These are phyloP conservation scores for Mellilla xanthometata DNA, from an alignment of 2,888 invertebrate genomes.

Conservation along the genomic window DNA sequence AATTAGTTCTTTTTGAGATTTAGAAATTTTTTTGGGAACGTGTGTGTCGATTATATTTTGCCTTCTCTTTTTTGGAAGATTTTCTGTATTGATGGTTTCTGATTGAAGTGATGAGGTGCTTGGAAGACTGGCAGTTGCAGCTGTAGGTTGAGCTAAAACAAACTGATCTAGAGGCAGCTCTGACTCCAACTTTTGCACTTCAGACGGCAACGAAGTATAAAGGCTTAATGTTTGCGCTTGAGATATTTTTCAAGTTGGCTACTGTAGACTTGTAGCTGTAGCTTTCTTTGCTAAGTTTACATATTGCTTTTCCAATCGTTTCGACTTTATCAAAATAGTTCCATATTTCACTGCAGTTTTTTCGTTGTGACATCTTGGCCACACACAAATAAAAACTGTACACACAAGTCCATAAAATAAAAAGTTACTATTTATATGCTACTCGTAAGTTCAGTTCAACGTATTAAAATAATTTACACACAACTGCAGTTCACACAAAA, in stretches of 20 bases:
- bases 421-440: neutral
- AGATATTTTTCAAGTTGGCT: neutral
- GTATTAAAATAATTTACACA: no score
- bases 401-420: slow-evolving; percentile 7
- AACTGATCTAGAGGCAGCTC: neutral
- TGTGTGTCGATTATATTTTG: neutral
- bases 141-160: neutral
- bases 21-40: neutral
- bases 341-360: neutral
- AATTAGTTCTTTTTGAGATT: neutral
- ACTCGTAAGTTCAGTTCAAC: neutral
- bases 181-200: neutral
- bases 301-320: neutral
- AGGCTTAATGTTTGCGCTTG: neutral
- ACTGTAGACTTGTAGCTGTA: neutral
- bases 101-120: neutral
- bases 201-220: neutral
- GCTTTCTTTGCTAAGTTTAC: neutral
- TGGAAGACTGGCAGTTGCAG: neutral
- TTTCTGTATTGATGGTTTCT: neutral
- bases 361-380: neutral
- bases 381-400: slow-evolving; percentile 20
- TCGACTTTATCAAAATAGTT: neutral
- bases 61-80: neutral
- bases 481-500: no score